Conservation (phyloP, 2,113 vertebrate species). For the Forbesichthys agassizii region DNA sequence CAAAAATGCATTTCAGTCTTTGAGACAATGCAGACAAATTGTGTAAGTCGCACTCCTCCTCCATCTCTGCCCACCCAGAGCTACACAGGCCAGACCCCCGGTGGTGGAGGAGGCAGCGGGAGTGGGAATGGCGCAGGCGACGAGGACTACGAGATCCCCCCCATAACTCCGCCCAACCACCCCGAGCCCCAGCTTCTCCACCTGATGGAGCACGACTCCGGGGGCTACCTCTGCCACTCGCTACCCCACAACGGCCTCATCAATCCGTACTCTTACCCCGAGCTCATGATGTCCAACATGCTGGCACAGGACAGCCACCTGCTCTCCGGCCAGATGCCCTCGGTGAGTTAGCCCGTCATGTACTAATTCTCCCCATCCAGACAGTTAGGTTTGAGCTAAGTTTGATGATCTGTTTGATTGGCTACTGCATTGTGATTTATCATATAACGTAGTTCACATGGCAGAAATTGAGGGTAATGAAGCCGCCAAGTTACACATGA, state of each 20-base stretch:
- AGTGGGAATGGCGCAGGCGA: slow-evolving; percentile 72
- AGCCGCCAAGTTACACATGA: too few species aligned
- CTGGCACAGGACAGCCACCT: slow-evolving; percentile 94
- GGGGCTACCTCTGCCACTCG: slow-evolving; percentile 94
- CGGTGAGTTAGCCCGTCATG: slow-evolving; percentile 81
- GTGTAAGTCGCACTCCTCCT: slow-evolving; percentile 1
- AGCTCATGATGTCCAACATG: slow-evolving; percentile 99
- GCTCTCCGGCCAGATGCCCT: slow-evolving; percentile 93
- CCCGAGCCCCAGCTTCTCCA: slow-evolving; percentile 92
- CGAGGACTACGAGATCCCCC: slow-evolving; percentile 98
- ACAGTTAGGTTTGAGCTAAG: too few species aligned
- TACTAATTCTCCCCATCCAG: too few species aligned
- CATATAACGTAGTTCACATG: too few species aligned
- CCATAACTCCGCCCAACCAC: slow-evolving; percentile 96
- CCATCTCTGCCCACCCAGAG: slow-evolving; percentile 75
- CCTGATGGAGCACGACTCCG: slow-evolving; percentile 91
- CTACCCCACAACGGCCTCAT: slow-evolving; percentile 92
- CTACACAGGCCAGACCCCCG: slow-evolving; percentile 84
- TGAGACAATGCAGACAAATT: too few species aligned
- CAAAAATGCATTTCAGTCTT: too few species aligned
- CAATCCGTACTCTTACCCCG: slow-evolving; percentile 93
- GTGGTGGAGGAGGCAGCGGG: slow-evolving; percentile 64
- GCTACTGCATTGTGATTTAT: too few species aligned
- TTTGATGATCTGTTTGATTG: too few species aligned
- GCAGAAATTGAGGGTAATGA: too few species aligned